Percentiles rank a stretch among this genome's conserved stretches.
Evolutionary conservation across 2,113 vertebrate genomes (phyloP).

Genomic region (pig (Sus scrofa)): T2T-Sscrofa CM000825.6:74501001-74501500

Average conservation of each 20-base stretch:
- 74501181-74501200: not conserved
- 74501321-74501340: not conserved
- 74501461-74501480: not conserved
- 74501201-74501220: not conserved
- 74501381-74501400: conserved; percentile 53
- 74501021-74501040: not conserved
- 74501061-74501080: not conserved
- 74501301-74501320: not conserved
- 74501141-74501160: not conserved
- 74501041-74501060: not conserved
- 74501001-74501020: not conserved
- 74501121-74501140: not conserved
- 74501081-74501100: not conserved
- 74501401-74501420: conserved; percentile 68
- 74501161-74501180: not conserved
- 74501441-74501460: conserved; percentile 29
- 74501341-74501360: not conserved
- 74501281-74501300: not conserved
- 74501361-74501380: not conserved
- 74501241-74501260: not conserved
- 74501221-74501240: not conserved
- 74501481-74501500: not conserved
- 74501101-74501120: not conserved
- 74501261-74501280: not conserved
- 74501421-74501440: conserved; percentile 44